phyloP scores from a whole-genome alignment of 2,797 vertebrate genomes.

The Carapus acus region DNA sequence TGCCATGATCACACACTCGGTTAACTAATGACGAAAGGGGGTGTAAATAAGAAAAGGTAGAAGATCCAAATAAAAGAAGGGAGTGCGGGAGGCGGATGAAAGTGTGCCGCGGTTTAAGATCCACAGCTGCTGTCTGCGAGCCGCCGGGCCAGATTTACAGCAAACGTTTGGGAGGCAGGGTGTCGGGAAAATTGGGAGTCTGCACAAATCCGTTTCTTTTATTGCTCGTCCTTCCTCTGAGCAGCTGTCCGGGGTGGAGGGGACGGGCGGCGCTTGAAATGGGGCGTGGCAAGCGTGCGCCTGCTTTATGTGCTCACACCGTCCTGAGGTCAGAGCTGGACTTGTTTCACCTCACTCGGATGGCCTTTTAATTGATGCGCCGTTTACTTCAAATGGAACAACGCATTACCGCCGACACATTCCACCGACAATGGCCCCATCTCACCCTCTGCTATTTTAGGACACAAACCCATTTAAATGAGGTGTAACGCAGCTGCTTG shows the following conservation, averaged over 20 bases:
- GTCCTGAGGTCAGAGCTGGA: slow-evolving; percentile 38
- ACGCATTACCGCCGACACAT: background rate
- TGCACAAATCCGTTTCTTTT: slow-evolving; percentile 42
- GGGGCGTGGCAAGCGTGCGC: slow-evolving; percentile 8
- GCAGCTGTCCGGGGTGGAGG: slow-evolving; percentile 25
- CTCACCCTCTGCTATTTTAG: background rate
- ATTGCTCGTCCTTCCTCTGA: slow-evolving; percentile 39
- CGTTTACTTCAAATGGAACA: slow-evolving; percentile 12
- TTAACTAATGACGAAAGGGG: slow-evolving; percentile 14
- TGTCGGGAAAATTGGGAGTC: slow-evolving; percentile 28
- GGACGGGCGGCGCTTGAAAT: slow-evolving; percentile 3
- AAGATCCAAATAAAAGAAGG: slow-evolving; percentile 12
- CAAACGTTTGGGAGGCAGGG: slow-evolving; percentile 29
- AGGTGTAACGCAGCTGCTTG: background rate
- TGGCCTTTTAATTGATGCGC: slow-evolving; percentile 20
- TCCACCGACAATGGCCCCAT: slow-evolving; percentile 1
- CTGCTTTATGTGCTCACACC: slow-evolving; percentile 35
- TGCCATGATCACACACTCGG: slow-evolving; percentile 6
- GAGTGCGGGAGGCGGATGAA: slow-evolving; percentile 3
- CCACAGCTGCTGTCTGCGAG: slow-evolving; percentile 7
- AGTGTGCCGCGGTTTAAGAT: slow-evolving; percentile 14
- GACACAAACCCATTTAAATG: background rate
- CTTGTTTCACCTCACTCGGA: background rate
- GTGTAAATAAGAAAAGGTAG: background rate
- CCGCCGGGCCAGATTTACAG: slow-evolving; percentile 33